Base-by-base conservation (phyloP, 2,113 vertebrate genomes). In the Neopipo cinnamomea region DNA sequence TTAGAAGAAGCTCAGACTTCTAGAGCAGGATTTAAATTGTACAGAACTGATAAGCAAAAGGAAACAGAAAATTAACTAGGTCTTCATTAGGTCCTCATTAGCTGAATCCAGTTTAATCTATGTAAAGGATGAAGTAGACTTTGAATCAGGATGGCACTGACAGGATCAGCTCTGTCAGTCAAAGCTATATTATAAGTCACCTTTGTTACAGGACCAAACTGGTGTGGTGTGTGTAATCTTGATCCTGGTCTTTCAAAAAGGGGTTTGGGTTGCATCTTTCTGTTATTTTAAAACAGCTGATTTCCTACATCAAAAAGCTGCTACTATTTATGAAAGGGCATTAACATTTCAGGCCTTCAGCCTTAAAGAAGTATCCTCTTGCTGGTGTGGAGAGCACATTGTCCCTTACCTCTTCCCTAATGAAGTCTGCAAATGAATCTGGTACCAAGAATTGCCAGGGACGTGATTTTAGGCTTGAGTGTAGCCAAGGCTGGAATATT, bases 241-340 rank as follows among this genome's bases (percentile, higher is more conserved):
- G 0, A 9, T 71, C 24, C 27, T 72, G 27, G 23, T 39, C 46
- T 49, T 91, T 61, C 0, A 0, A 63, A 5, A 76, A 76, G 25
- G 65, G 12, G 55, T 85, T 59, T 33, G 6, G 21, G 33, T 58
- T 77, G 46, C 20, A 20, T 37, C 13, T 77, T 37, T 56, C 18
- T 0, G 0, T 21, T 77, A 12, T 58, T 85, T 59, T 72, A 23
- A 30, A 81, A 46, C 15, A 74, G 22, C 12, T 66, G 47, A 81
- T 67, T 28, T 27, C 12, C 33, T 81, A 9, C 30, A 28, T 56
- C 21, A 63, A 6, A 6, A 55, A 61, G 4, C 35, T 71, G 30
- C 33, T 53, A 8, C 8, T 42, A 63, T 72, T 78, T 71, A 50
- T 71, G 52, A 59, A 81, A 67, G 47, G 4, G 1, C 24, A 52